Evolutionary conservation across 1,140 invertebrate species (phyloP).

Genomic region (Paraescarpia echinospica): DNA sequence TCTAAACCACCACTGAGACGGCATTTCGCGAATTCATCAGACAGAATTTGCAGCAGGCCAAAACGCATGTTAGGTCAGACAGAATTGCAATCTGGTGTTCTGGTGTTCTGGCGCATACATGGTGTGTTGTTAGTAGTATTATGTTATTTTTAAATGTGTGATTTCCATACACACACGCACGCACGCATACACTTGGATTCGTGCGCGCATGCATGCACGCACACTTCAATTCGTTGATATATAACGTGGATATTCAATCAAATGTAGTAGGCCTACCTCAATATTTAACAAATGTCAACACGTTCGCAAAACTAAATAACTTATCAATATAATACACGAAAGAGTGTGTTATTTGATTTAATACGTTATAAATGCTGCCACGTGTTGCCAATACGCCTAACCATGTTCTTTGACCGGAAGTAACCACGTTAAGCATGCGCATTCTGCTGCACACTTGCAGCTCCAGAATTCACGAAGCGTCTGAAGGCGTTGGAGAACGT

Average conservation of each 20-base stretch:
- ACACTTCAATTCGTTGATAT: background rate
- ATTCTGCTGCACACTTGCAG: constrained; percentile 29
- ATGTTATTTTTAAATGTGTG: too few species aligned
- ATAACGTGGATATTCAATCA: background rate
- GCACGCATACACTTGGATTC: background rate
- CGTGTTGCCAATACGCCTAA: too few species aligned
- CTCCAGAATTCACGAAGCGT: constrained; percentile 46
- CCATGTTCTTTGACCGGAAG: too few species aligned
- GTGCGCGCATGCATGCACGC: background rate
- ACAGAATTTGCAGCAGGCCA: too few species aligned
- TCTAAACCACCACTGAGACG: too few species aligned
- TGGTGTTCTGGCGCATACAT: background rate
- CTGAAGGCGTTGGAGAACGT: constrained; percentile 42
- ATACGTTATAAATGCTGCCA: too few species aligned
- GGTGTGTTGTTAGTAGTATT: background rate
- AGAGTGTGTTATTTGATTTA: too few species aligned
- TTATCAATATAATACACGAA: too few species aligned
- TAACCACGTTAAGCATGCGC: background rate
- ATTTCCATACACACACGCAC: background rate
- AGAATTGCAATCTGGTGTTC: too few species aligned
- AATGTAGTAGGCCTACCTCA: background rate
- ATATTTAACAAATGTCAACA: background rate
- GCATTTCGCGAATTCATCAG: too few species aligned
- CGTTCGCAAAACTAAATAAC: too few species aligned
- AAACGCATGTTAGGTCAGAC: too few species aligned